Percentiles rank a stretch among this genome's conserved stretches.
These are phyloP conservation scores for Podarcis siculus DNA, from an alignment of 2,797 vertebrate genomes.

Conservation along the genomic window DNA sequence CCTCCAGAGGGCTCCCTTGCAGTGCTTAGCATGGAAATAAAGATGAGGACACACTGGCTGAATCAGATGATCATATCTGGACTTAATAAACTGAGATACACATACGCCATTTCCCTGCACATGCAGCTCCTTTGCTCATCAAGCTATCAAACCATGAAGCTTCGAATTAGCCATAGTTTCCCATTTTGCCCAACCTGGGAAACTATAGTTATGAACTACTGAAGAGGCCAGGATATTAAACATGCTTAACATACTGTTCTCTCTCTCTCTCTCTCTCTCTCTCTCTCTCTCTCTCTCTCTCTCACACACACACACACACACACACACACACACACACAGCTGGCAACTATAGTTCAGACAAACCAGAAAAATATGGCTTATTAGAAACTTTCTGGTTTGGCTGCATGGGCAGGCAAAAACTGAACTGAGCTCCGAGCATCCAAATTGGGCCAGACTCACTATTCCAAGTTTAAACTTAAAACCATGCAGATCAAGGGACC, in stretches of 20 bases:
- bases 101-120: no score
- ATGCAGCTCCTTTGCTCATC: background rate
- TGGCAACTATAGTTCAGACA: background rate
- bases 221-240: background rate
- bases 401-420: background rate
- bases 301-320: no score
- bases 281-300: no score
- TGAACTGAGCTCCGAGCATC: no score
- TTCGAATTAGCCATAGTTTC: background rate
- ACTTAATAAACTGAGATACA: background rate
- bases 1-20: background rate
- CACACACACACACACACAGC: no score
- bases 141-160: background rate
- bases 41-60: background rate
- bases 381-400: background rate
- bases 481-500: constrained; percentile 36
- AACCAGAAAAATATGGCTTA: background rate
- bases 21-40: rapidly evolving
- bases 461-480: constrained; percentile 18
- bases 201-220: background rate
- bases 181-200: background rate
- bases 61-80: background rate
- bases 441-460: background rate
- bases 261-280: no score
- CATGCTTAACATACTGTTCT: background rate